Evolutionary conservation across 2,888 invertebrate genomes (phyloP), one percentile per base, ranked within the genome.

Genomic region (Catocala nupta): DNA sequence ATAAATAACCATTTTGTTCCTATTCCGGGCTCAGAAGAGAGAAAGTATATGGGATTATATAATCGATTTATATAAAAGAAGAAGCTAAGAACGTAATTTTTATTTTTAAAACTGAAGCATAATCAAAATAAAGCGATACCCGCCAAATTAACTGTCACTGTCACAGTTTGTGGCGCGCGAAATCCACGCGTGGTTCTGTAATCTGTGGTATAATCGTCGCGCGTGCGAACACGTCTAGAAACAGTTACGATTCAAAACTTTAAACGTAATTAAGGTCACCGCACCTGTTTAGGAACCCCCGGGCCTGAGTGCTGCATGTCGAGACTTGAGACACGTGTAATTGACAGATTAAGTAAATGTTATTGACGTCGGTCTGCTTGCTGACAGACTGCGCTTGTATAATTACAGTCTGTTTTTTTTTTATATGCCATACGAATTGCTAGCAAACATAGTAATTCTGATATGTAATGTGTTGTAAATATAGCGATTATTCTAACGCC

Each of bases 71-170:
- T 25, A 25, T 25, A 25, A 25, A 25, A 16, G 1, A 16, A 16
- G 16, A 16, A 16, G 16, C 16, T 2, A 16, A 16, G 1, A 16
- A 1, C 1, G 1, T n/a, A n/a, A 16, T 2, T 1, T 16, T 1
- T 16, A 16, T 16, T 16, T 25, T 25, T 25, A 45, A 45, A 45
- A 45, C 45, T 12, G 9, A 47, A 47, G n/a, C 50, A n/a, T n/a
- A 55, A 55, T 45, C n/a, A n/a, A n/a, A n/a, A n/a, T n/a, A n/a
- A n/a, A n/a, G n/a, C 59, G 45, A 65, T 67, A 68, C 68, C 72
- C 70, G 67, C 75, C 65, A 74, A 76, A 77, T 75, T 52, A 77
- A 71, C 72, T 77, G 70, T 76, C 75, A 71, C 69, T 75, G 75
- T 76, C 64, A 74, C 56, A 71, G 47, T 59, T 77, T 77, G 67